Conservation (phyloP, 2,888 invertebrate species). For the Tineola bisselliella region DNA sequence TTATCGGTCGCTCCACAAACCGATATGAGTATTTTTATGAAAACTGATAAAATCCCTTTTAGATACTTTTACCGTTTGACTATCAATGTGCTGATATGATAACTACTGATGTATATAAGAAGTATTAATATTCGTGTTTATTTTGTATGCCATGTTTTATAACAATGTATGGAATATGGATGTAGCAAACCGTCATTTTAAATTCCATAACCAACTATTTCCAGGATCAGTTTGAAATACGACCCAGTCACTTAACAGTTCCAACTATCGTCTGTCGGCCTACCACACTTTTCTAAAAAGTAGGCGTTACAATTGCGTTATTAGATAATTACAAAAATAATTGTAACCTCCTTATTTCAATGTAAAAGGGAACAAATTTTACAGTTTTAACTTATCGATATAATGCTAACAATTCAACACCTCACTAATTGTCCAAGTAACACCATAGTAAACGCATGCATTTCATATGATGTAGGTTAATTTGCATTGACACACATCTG, state of each 20-base stretch:
- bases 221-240: no score
- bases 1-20: conserved; percentile 16
- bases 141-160: no score
- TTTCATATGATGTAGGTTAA: conserved; percentile 2
- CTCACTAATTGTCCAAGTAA: background rate
- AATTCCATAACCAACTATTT: no score
- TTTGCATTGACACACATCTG: background rate
- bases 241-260: no score
- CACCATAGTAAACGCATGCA: background rate
- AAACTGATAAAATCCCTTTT: conserved; percentile 1
- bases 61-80: background rate
- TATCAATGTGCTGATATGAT: background rate
- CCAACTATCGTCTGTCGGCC: no score
- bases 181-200: no score
- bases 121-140: no score
- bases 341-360: no score
- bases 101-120: background rate
- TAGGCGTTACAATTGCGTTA: no score
- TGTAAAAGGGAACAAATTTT: background rate
- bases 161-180: no score
- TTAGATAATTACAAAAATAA: no score
- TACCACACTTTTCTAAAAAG: no score
- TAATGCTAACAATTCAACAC: background rate
- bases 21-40: conserved; percentile 1
- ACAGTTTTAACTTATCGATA: background rate